Base-by-base conservation (phyloP, 1,140 invertebrate genomes). In the Aplysia californica region DNA sequence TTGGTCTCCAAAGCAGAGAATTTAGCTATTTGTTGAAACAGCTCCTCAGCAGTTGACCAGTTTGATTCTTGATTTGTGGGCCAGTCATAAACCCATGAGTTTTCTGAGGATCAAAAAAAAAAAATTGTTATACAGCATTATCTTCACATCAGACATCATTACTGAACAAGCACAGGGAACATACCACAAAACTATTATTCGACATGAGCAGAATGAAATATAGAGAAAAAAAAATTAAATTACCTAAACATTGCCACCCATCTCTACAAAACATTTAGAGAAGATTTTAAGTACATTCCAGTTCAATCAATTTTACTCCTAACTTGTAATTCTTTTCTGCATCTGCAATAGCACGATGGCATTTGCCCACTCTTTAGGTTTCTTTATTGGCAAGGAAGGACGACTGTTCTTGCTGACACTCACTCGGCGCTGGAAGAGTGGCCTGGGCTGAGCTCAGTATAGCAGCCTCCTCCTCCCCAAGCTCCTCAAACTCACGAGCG, bases 1-100 rank as follows among this genome's bases (percentile, higher is more conserved):
- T 72, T 61, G 20, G 39, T 70, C 2, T 70, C 68, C 3, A 72
- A 23, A 33, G 39, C 56, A 21, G 56, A 58, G 2, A 72, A 23
- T 26, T 72, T 59, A 26, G 39, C 59, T n/a, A 58, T 58, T 39
- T 39, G 21, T 31, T 65, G 26, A 44, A 58, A 75, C n/a, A 66
- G 31, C 15, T 75, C 72, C 41, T 55, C 33, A 6, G 72, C 72
- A n/a, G 61, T 61, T 3, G 44, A 56, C 2, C 64, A 29, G 35
- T 75, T 75, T 20, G 59, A 15, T 65, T 75, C 59, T 31, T 65
- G 59, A 59, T 29, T 75, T n/a, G 6, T 44, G 31, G 72, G 61
- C 72, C 72, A 75, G 20, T 75, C 61, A 66, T 75, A 75, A 4
- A 75, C 39, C 71, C 73, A 80, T 67, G 59, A 55, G 44, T 75